These are phyloP conservation scores for Poeciliopsis prolifica DNA, from an alignment of 2,113 vertebrate genomes.

Conservation along the genomic window DNA sequence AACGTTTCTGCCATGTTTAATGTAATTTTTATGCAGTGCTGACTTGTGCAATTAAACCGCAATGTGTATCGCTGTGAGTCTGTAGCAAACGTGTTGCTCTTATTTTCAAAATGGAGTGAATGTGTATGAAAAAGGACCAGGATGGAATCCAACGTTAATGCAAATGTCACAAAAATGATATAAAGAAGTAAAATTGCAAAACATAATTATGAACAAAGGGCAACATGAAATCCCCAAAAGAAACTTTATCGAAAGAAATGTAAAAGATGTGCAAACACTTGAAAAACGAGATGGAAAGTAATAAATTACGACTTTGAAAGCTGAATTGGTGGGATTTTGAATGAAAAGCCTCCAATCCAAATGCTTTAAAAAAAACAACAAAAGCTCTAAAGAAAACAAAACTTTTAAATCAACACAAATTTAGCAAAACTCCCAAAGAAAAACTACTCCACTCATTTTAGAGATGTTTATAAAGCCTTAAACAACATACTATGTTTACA, in stretches of 20 bases:
- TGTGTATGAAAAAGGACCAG: neutral
- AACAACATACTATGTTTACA: too few relatives aligned
- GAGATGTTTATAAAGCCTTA: too few relatives aligned
- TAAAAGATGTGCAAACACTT: too few relatives aligned
- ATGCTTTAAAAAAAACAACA: neutral
- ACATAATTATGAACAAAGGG: neutral
- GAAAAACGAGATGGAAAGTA: neutral
- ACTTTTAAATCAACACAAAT: too few relatives aligned
- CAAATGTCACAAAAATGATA: neutral
- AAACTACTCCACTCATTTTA: too few relatives aligned
- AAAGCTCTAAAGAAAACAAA: neutral
- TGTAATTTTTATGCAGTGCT: conserved; percentile 79
- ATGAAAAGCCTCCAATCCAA: neutral
- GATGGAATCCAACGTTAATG: neutral
- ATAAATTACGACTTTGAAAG: neutral
- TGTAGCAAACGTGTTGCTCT: conserved; percentile 69
- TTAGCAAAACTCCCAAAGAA: too few relatives aligned
- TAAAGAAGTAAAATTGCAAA: neutral
- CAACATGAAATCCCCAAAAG: too few relatives aligned
- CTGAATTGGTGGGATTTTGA: neutral
- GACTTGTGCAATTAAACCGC: conserved; percentile 70
- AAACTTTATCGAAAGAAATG: too few relatives aligned
- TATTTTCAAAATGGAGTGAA: neutral
- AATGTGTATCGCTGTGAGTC: conserved; percentile 71
- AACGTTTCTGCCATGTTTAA: conserved; percentile 67